Base-by-base conservation (phyloP, 1,140 invertebrate genomes). In the Drosophila takahashii region DNA sequence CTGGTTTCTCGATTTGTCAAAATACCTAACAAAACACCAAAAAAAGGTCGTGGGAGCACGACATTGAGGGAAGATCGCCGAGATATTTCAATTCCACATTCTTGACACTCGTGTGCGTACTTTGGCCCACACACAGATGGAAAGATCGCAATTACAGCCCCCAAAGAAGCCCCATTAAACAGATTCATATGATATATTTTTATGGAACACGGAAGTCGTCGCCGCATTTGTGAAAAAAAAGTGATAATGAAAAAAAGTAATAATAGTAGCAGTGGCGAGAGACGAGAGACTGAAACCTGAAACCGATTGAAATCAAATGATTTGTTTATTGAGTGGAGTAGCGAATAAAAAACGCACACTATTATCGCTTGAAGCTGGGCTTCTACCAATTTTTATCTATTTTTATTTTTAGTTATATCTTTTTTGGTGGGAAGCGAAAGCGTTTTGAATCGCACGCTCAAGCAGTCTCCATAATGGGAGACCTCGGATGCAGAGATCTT, bases 381-480 rank as follows among this genome's bases (percentile, higher is more conserved):
- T 69, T 50, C 29, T 44, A 1, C 16, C 34, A 4, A 37, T 37
- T 58, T 36, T 22, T 32, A 6, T 16, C 8, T 45, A 16, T 57
- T 50, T 47, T 57, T 48, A 57, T 56, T 51, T 32, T 53, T 50
- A 10, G 26, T 65, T 32, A 11, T 18, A 57, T n/a, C 53, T n/a
- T 41, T 59, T 48, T 58, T 56, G 44, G 41, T 61, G 66, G 80
- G 71, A 67, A 84, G 81, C 81, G 77, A 84, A 85, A 85, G 81
- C 81, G 81, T 73, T 84, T 62, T 51, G 57, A 85, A 85, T 84
- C 76, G 65, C 80, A 84, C 80, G 80, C 79, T 79, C 74, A 81
- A 78, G 47, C 74, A 71, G 54, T 72, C 41, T 47, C 59, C 78
- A 54, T 84, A 79, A 83, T 83, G 44, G 50, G 48, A 32, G 50